Evolutionary conservation across 2,113 vertebrate genomes (phyloP).

Genomic region (Cottus gobio): DNA sequence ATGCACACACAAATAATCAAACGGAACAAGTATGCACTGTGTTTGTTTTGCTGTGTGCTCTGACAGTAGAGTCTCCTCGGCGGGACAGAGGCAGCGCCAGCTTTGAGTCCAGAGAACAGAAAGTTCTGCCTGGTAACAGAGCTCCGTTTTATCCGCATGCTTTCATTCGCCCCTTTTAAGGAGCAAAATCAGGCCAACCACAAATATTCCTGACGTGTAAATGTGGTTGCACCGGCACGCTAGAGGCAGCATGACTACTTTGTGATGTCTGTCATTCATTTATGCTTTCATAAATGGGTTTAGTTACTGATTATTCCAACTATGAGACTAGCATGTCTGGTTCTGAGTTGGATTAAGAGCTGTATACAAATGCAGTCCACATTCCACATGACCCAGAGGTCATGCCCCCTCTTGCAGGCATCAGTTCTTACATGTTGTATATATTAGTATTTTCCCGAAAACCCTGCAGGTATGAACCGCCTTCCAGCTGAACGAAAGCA

Average conservation of each 20-base stretch:
- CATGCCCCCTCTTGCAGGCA: slow-evolving; percentile 26
- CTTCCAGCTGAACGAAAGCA: slow-evolving; percentile 11
- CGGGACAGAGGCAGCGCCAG: neutral
- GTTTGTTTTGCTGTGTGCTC: neutral
- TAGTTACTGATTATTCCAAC: slow-evolving; percentile 30
- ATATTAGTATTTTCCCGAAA: slow-evolving; percentile 35
- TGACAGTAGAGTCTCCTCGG: neutral
- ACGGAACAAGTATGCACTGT: neutral
- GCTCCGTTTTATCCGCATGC: neutral
- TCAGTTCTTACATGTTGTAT: slow-evolving; percentile 53
- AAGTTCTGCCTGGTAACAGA: neutral
- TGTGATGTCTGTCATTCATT: neutral
- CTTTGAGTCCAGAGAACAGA: neutral
- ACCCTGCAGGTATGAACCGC: slow-evolving; percentile 28
- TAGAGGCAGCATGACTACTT: slow-evolving; percentile 8
- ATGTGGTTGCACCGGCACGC: neutral
- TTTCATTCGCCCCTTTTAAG: slow-evolving; percentile 16
- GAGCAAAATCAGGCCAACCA: slow-evolving; percentile 25
- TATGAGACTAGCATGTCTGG: slow-evolving; percentile 3
- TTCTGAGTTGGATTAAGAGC: slow-evolving; percentile 13
- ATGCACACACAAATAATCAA: neutral
- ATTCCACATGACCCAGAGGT: slow-evolving; percentile 12
- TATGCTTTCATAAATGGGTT: slow-evolving; percentile 4
- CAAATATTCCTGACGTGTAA: slow-evolving; percentile 16
- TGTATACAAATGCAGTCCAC: slow-evolving; percentile 17